Evolutionary conservation across 2,113 vertebrate species (phyloP), one percentile per base, ranked within the genome.

Genomic region (Corythoichthys intestinalis): DNA sequence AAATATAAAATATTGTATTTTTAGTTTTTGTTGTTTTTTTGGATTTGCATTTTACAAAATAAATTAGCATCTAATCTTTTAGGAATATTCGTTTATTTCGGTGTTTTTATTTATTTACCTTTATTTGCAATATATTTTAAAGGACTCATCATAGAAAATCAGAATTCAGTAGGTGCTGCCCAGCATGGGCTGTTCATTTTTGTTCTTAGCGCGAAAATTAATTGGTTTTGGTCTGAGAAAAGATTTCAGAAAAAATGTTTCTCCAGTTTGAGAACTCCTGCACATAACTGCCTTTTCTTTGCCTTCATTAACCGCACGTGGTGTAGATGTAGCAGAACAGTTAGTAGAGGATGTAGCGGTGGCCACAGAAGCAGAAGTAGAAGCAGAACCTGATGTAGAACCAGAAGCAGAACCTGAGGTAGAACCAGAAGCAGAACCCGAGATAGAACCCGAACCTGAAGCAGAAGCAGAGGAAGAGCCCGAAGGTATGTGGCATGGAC

Each of bases 401-500:
- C 52, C 82, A 15, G 86, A 89, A 1, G 78, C 86, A 64, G 87
- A 87, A 1, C 79, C 83, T 72, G 83, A 90, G 6, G 70, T 71
- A 83, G 84, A 75, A 0, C 71, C 79, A 71, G 87, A 85, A 14
- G 71, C 80, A 80, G 86, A 74, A 49, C 70, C 73, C 72, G 88
- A 84, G 38, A 75, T 78, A 73, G 87, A 86, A 44, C 79, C 84
- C 69, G 88, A 83, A 17, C 71, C 78, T 74, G 81, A 86, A 9
- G 78, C 82, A 0, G 69, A 85, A 4, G 59, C 77, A 5, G 84
- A 86, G 57, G n/a, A 74, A 72, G 85, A 88, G 81, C 4, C 50
- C 79, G 92, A 94, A 96, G 95, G 94, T 96, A 95, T 8, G 87
- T 92, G 76, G 87, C 87, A 86, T 78, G 86, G 75, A 86, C 70